Evolutionary conservation across 2,113 vertebrate species (phyloP).

Genomic region (Strix aluco): DNA sequence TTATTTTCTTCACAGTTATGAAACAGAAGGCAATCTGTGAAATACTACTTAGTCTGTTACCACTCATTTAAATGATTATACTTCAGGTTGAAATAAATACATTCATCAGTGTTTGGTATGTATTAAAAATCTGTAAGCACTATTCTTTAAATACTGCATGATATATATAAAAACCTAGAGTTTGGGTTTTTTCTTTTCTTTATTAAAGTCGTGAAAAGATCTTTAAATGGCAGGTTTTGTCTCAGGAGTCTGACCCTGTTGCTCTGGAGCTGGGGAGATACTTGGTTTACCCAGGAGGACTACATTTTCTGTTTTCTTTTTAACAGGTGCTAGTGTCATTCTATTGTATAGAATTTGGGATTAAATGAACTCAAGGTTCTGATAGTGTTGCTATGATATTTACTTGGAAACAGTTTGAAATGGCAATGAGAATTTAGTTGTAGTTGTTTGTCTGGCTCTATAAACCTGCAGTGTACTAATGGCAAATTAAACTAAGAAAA

Average conservation of each 20-base stretch:
- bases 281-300: neutral
- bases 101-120: neutral
- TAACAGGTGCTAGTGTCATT: neutral
- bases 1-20: neutral
- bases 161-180: neutral
- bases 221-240: neutral
- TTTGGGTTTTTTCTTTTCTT: neutral
- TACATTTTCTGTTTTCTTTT: neutral
- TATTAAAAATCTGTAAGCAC: neutral
- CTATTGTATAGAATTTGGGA: neutral
- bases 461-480: constrained; percentile 21
- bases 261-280: neutral
- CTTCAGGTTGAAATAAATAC: neutral
- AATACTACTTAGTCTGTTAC: neutral
- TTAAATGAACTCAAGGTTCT: neutral
- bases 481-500: constrained; percentile 45
- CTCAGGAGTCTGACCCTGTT: neutral
- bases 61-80: neutral
- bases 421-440: neutral
- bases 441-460: constrained; percentile 3
- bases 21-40: neutral
- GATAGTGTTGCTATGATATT: constrained; percentile 35
- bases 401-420: constrained; percentile 28
- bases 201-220: neutral
- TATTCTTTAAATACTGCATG: neutral